These are phyloP conservation scores for Cassiopea xamachana DNA, from an alignment of 30 jellyfish, hydroid and myxozoan species.

Conservation along the genomic window DNA sequence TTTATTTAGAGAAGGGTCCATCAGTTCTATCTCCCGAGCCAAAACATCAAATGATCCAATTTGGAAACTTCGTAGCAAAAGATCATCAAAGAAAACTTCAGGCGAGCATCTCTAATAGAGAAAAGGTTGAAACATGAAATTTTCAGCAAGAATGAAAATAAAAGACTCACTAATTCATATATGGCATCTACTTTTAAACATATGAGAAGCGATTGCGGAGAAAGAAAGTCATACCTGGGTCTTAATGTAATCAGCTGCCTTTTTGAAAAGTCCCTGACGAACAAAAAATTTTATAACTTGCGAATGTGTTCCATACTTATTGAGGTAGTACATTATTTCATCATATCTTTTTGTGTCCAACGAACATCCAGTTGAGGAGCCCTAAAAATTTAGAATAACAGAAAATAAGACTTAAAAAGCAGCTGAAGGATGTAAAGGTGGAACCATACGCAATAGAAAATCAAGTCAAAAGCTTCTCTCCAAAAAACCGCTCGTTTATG, in stretches of 20 bases:
- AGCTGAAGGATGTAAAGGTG: too few species aligned
- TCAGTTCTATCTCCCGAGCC: constrained; percentile 65
- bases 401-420: background rate
- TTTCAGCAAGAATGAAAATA: background rate
- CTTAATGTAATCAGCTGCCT: constrained; percentile 79
- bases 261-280: constrained; percentile 77
- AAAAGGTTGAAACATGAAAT: background rate
- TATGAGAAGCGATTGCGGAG: too few species aligned
- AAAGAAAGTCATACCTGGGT: constrained; percentile 11
- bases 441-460: too few species aligned
- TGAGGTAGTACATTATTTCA: constrained; percentile 77
- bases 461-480: too few species aligned
- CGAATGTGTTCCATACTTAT: constrained; percentile 85
- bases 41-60: constrained; percentile 87
- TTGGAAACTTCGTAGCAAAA: constrained; percentile 77
- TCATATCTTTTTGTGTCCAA: constrained; percentile 80
- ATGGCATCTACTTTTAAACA: too few species aligned
- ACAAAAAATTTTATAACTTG: constrained; percentile 70
- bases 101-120: constrained; percentile 75
- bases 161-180: too few species aligned
- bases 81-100: constrained; percentile 80
- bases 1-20: constrained; percentile 74
- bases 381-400: constrained; percentile 4
- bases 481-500: too few species aligned
- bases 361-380: constrained; percentile 51